Evolutionary conservation across 2,113 vertebrate species (phyloP), one percentile per base, ranked within the genome.

Genomic region (Melanotaenia duboulayi): DNA sequence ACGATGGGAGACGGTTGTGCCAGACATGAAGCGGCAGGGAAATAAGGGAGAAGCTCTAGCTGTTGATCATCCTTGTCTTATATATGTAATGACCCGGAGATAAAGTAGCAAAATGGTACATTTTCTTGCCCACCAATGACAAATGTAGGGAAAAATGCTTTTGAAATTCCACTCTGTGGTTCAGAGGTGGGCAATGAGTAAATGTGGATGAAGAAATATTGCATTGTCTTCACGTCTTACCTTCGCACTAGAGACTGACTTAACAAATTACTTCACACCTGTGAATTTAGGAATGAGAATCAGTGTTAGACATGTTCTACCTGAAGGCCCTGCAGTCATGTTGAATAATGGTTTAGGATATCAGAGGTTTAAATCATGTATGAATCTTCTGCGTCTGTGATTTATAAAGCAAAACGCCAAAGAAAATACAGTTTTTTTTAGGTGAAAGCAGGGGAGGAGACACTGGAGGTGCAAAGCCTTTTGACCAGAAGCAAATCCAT

Each of bases 81-180:
- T 92, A 91, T 92, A 91, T 75, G 89, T 95, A 95, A 96, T 94
- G 95, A 94, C 92, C 92, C 89, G 85, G 88, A 95, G 96, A 95
- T 94, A 93, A 95, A 93, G 87, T 90, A 82, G 84, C 90, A 87
- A 93, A 90, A 93, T 91, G 90, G 94, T 94, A 90, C 92, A 92
- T 90, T 55, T 65, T 46, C 67, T 61, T 60, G 65, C 76, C 93
- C 91, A 91, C 92, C 85, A 74, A 93, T 94, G 93, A 90, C 91
- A 87, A 92, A 93, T 87, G 92, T 88, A 22, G 89, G 88, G 88
- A 90, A 86, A 35, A 94, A 93, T 90, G 86, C 89, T 84, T 81
- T 88, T 76, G 73, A 90, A 93, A 93, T 91, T 90, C 92, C 80
- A 84, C 91, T 87, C 91, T 92, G 87, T 89, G 70, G 48, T 61